Evolutionary conservation across 2,888 invertebrate genomes (phyloP).

Genomic region (Thymelicus lineola): DNA sequence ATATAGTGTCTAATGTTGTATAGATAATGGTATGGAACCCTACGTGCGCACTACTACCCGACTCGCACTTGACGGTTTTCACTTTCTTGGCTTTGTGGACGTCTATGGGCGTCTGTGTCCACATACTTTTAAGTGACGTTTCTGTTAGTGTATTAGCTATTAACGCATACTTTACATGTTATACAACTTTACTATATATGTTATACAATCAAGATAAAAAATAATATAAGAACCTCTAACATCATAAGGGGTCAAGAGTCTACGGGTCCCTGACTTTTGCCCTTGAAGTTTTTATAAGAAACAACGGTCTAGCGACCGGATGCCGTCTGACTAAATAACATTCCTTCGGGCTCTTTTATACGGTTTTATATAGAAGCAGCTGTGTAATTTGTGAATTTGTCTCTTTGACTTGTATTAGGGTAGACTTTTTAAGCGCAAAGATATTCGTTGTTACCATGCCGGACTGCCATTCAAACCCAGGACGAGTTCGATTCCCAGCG

Average conservation of each 20-base stretch:
- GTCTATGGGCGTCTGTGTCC: too few species aligned
- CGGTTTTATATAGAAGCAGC: constrained; percentile 7
- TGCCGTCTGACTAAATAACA: constrained; percentile 14
- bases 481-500: too few species aligned
- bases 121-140: neutral
- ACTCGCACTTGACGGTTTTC: too few species aligned
- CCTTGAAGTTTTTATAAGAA: constrained; percentile 74
- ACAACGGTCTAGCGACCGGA: constrained; percentile 57
- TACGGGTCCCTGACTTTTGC: constrained; percentile 71
- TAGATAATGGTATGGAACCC: too few species aligned
- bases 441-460: too few species aligned
- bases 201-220: constrained; percentile 1
- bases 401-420: too few species aligned
- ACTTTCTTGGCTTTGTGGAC: too few species aligned
- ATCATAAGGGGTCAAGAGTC: constrained; percentile 72
- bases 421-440: too few species aligned
- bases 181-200: too few species aligned
- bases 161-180: neutral
- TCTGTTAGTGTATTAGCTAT: neutral
- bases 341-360: constrained; percentile 25
- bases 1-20: too few species aligned
- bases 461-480: too few species aligned
- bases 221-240: neutral
- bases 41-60: too few species aligned
- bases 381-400: neutral